These are phyloP conservation scores for Protophormia terraenovae DNA, from an alignment of 2,888 invertebrate genomes.

Conservation along the genomic window DNA sequence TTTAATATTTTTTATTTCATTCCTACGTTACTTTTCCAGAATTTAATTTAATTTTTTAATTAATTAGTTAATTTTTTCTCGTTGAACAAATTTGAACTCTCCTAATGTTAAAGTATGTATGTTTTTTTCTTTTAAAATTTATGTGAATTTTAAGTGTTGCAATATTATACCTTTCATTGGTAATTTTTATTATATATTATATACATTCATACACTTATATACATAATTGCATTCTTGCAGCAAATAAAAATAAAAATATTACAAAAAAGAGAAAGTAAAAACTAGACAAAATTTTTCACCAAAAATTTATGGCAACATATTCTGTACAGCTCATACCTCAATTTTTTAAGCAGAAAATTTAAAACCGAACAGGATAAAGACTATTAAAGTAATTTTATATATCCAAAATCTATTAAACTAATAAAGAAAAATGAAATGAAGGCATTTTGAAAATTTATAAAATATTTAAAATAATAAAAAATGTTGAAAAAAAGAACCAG, in stretches of 20 bases:
- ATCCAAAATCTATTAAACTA: background rate
- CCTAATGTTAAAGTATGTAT: background rate
- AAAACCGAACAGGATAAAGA: background rate
- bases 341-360: background rate
- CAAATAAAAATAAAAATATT: background rate
- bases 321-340: background rate
- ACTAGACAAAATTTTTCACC: conserved; percentile 6
- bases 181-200: conserved; percentile 20
- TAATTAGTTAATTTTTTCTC: too few relatives aligned
- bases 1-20: too few relatives aligned
- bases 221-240: background rate
- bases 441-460: background rate
- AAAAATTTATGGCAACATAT: background rate
- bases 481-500: too few relatives aligned
- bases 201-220: background rate
- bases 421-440: background rate
- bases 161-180: conserved; percentile 32
- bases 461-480: too few relatives aligned
- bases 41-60: background rate
- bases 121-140: conserved; percentile 9
- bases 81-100: background rate
- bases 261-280: background rate
- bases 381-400: background rate
- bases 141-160: conserved; percentile 48
- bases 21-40: background rate